Percentiles rank a stretch among this genome's conserved stretches.
These are phyloP conservation scores for Scaptomyza parva DNA, from an alignment of 2,888 invertebrate genomes.

Conservation along the genomic window DNA sequence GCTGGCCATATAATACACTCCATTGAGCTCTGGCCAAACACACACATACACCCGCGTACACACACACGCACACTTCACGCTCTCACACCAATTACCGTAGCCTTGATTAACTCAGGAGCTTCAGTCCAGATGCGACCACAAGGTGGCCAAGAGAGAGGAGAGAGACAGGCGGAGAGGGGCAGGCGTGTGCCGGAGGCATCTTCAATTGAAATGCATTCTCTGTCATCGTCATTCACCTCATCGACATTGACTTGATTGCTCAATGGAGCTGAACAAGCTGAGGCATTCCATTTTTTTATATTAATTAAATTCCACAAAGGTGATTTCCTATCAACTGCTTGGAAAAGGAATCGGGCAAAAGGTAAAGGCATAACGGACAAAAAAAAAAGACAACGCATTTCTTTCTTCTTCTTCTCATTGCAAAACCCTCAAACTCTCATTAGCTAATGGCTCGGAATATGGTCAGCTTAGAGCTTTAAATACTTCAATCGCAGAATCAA, in stretches of 20 bases:
- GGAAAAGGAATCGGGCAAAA: slow-evolving; percentile 40
- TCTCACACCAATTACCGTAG: slow-evolving; percentile 70
- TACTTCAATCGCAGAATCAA: slow-evolving; percentile 22
- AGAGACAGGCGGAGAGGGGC: slow-evolving; percentile 23
- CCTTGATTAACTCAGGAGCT: slow-evolving; percentile 73
- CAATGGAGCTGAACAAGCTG: slow-evolving; percentile 65
- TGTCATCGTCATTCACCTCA: slow-evolving; percentile 13
- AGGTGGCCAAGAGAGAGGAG: background rate
- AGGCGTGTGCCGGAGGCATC: slow-evolving; percentile 6
- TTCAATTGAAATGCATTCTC: slow-evolving; percentile 75
- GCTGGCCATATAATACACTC: slow-evolving; percentile 70
- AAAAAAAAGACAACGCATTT: slow-evolving; percentile 40
- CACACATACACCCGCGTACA: slow-evolving; percentile 17
- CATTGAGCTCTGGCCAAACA: slow-evolving; percentile 68
- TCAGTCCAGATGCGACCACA: slow-evolving; percentile 4
- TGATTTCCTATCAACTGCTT: slow-evolving; percentile 39
- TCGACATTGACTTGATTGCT: slow-evolving; percentile 60
- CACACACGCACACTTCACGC: slow-evolving; percentile 59
- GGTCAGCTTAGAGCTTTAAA: slow-evolving; percentile 30
- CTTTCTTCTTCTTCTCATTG: no score
- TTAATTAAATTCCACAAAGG: slow-evolving; percentile 75
- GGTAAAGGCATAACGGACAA: slow-evolving; percentile 34
- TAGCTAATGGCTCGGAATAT: slow-evolving; percentile 70
- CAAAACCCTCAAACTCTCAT: slow-evolving; percentile 49
- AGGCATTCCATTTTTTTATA: slow-evolving; percentile 48